These are phyloP conservation scores for Arrhamphus sclerolepis DNA, from an alignment of 2,797 vertebrate species.

Conservation along the genomic window DNA sequence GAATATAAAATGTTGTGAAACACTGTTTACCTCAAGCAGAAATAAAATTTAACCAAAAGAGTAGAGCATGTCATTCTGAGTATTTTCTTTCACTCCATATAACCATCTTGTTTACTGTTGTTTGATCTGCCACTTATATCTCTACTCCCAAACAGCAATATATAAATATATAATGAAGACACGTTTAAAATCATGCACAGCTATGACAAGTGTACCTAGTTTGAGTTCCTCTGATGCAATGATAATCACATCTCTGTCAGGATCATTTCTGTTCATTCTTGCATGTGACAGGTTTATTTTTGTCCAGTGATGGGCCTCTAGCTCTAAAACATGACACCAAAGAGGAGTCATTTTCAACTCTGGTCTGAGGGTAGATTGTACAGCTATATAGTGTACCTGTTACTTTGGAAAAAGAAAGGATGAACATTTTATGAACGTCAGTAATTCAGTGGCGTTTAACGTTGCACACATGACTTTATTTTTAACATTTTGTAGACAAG, in stretches of 20 bases:
- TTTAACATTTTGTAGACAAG: neutral
- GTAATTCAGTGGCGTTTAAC: neutral
- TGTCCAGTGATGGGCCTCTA: slow-evolving; percentile 54
- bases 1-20: slow-evolving; percentile 3
- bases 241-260: slow-evolving; percentile 51
- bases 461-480: neutral
- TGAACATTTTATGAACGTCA: slow-evolving; percentile 22
- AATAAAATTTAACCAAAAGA: too few relatives aligned
- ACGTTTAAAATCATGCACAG: neutral
- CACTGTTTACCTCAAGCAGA: neutral
- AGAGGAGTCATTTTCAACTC: slow-evolving; percentile 51
- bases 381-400: slow-evolving; percentile 24
- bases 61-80: too few relatives aligned
- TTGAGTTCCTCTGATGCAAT: slow-evolving; percentile 17
- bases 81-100: neutral
- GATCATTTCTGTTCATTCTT: slow-evolving; percentile 61
- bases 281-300: slow-evolving; percentile 76
- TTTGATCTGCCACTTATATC: neutral
- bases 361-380: slow-evolving; percentile 26
- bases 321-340: slow-evolving; percentile 72
- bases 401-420: slow-evolving; percentile 17
- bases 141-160: neutral
- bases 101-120: neutral
- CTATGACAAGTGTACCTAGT: neutral
- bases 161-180: neutral